phyloP scores from a whole-genome alignment of 2,113 vertebrate genomes.

The Oxyruncus cristatus region DNA sequence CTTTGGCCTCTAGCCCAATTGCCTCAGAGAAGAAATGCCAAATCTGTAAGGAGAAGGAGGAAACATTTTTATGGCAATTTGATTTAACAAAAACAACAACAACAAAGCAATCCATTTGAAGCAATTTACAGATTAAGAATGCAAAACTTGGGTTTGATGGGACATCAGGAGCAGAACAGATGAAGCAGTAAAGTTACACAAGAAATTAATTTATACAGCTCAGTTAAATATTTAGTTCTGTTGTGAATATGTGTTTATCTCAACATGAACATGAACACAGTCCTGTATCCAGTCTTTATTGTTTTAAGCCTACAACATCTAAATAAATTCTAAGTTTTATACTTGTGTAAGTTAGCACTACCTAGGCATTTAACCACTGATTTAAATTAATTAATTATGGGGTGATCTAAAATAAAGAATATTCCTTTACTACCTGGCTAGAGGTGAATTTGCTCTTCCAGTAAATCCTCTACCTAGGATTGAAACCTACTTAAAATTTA shows the following conservation, averaged over 20 bases:
- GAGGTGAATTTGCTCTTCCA: background rate
- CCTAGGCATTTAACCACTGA: background rate
- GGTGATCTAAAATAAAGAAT: background rate
- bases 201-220: background rate
- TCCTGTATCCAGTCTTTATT: background rate
- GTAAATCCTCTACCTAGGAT: background rate
- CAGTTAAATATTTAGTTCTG: background rate
- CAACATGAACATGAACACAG: background rate
- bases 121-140: background rate
- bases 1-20: conserved; percentile 37
- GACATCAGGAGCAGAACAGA: background rate
- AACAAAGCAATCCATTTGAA: background rate
- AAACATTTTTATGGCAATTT: conserved; percentile 30
- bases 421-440: background rate
- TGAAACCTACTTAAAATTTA: background rate
- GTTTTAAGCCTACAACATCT: background rate
- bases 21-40: conserved; percentile 31
- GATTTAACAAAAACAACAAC: conserved; percentile 19
- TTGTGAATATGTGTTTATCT: background rate
- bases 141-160: background rate
- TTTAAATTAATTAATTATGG: background rate
- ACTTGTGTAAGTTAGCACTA: background rate
- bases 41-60: conserved; percentile 1
- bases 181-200: background rate
- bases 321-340: background rate